These are phyloP conservation scores for Amblyteles armatorius DNA, from an alignment of 2,888 invertebrate species.

Conservation along the genomic window DNA sequence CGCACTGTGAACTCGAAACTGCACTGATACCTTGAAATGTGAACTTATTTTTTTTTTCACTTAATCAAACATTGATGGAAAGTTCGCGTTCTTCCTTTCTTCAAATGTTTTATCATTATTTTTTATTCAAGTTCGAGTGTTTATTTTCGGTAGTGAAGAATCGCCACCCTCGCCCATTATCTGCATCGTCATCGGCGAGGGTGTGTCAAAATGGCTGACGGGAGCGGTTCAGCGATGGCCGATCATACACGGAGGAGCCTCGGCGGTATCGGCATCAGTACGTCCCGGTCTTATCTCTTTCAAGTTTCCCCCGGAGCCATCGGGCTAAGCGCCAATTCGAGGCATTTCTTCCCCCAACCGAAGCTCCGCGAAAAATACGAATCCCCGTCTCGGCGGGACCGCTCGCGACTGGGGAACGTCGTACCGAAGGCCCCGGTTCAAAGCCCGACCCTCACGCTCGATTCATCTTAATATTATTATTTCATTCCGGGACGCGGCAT, in stretches of 20 bases:
- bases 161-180: not conserved
- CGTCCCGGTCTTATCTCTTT: slow-evolving; percentile 38
- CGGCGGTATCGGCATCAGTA: slow-evolving; percentile 16
- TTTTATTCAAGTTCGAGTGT: not conserved
- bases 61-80: not conserved
- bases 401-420: slow-evolving; percentile 57
- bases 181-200: slow-evolving; percentile 29
- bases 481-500: slow-evolving; percentile 82
- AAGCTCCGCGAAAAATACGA: slow-evolving; percentile 7
- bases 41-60: not conserved
- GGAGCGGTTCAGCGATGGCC: slow-evolving; percentile 32
- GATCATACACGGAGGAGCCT: slow-evolving; percentile 42
- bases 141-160: not conserved
- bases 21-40: not conserved
- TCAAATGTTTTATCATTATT: not conserved
- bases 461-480: slow-evolving; percentile 84
- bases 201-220: slow-evolving; percentile 61
- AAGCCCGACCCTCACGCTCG: slow-evolving; percentile 70
- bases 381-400: slow-evolving; percentile 26
- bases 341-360: slow-evolving; percentile 21
- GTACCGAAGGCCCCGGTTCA: slow-evolving; percentile 51
- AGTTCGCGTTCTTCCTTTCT: not conserved
- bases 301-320: not conserved
- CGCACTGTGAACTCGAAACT: too few species aligned
- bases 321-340: slow-evolving; percentile 23